A percentile compares a stretch with the other conserved stretches of the same genome.
Evolutionary conservation across 1,140 invertebrate genomes (phyloP).

Genomic region (Mercenaria mercenaria): DNA sequence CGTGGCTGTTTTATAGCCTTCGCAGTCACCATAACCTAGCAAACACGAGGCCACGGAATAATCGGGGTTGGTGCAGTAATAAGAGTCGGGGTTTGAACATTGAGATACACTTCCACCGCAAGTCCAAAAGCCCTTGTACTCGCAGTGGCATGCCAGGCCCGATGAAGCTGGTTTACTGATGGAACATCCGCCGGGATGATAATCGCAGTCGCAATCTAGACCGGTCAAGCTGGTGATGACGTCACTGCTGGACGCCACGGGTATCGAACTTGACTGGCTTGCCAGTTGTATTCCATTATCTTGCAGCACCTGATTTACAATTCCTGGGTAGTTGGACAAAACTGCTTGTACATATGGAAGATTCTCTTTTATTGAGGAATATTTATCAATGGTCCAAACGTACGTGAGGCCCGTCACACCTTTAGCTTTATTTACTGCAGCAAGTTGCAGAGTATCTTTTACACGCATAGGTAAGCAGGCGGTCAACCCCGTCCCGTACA

Average conservation of each 20-base stretch:
- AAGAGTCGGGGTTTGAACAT: neutral
- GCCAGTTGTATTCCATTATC: neutral
- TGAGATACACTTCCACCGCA: neutral
- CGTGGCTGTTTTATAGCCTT: slow-evolving; percentile 8
- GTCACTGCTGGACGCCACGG: neutral
- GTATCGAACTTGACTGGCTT: neutral
- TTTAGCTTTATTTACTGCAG: neutral
- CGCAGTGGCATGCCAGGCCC: neutral
- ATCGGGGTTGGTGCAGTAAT: neutral
- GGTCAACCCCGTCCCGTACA: neutral
- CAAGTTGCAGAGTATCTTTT: neutral
- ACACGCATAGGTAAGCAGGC: neutral
- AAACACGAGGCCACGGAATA: neutral
- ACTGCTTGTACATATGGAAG: neutral
- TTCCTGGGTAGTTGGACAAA: neutral
- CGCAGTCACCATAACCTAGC: neutral
- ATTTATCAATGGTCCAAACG: neutral
- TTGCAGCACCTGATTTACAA: neutral
- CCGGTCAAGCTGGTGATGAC: neutral
- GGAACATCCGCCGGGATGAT: slow-evolving; percentile 2
- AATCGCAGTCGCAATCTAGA: neutral
- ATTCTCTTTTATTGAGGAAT: neutral
- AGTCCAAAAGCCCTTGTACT: neutral
- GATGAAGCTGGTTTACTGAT: neutral
- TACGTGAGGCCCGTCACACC: neutral